These are phyloP conservation scores for Achlya flavicornis DNA, from an alignment of 2,888 invertebrate species.

Conservation along the genomic window DNA sequence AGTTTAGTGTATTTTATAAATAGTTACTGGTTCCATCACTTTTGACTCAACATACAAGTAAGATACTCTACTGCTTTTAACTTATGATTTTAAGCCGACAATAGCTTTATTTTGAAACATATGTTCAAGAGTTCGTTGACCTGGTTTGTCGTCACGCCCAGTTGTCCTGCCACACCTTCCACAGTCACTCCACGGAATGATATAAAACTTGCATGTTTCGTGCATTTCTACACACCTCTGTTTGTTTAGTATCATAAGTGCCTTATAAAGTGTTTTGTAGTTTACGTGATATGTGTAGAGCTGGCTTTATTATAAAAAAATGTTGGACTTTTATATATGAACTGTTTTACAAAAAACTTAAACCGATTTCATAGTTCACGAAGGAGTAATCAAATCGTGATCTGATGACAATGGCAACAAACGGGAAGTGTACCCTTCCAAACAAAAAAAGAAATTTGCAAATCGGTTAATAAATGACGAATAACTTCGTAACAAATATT, in stretches of 20 bases:
- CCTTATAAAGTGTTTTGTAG: background rate
- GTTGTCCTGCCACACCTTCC: slow-evolving; percentile 20
- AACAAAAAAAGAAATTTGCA: too few relatives aligned
- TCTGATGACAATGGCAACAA: too few relatives aligned
- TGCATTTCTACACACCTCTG: slow-evolving; percentile 41
- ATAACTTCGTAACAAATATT: too few relatives aligned
- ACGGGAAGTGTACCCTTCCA: too few relatives aligned
- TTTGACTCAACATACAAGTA: background rate
- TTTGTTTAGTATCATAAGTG: slow-evolving; percentile 23
- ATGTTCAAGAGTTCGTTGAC: slow-evolving; percentile 12
- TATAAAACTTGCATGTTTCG: slow-evolving; percentile 45
- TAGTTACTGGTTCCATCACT: too few relatives aligned
- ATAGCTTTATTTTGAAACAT: slow-evolving; percentile 8
- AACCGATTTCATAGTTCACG: too few relatives aligned
- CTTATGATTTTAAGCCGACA: background rate
- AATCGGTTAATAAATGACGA: too few relatives aligned
- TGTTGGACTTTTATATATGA: too few relatives aligned
- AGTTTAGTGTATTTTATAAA: too few relatives aligned
- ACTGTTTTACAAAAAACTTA: too few relatives aligned
- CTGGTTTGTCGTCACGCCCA: slow-evolving; percentile 12
- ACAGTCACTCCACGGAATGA: slow-evolving; percentile 25
- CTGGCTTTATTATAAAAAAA: too few relatives aligned
- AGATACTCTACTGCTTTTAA: background rate
- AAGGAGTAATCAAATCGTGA: too few relatives aligned
- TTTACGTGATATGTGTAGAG: background rate